Evolutionary conservation across 2,888 invertebrate species (phyloP).

Genomic region (Sepiola atlantica): DNA sequence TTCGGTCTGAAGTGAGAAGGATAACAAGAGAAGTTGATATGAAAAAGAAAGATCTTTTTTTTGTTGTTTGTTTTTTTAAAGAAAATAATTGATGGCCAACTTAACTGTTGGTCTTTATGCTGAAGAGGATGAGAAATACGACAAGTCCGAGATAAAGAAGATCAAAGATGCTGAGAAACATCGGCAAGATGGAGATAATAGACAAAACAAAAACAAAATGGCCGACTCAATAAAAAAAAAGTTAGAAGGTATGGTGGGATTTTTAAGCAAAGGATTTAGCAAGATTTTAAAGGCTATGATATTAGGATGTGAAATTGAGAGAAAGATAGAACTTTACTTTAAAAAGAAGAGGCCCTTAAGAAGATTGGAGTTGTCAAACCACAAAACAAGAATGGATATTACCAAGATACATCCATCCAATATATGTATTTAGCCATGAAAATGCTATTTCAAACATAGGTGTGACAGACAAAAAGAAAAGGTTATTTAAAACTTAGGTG

Average conservation of each 20-base stretch:
- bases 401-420: too few relatives aligned
- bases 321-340: not conserved
- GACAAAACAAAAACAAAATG: not conserved
- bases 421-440: too few relatives aligned
- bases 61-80: not conserved
- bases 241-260: not conserved
- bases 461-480: too few relatives aligned
- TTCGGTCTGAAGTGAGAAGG: not conserved
- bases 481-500: too few relatives aligned
- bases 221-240: not conserved
- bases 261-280: not conserved
- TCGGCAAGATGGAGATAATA: not conserved
- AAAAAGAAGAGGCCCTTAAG: not conserved
- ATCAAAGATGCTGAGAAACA: not conserved
- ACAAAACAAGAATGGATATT: too few relatives aligned
- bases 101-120: constrained; percentile 18
- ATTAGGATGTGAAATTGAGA: not conserved
- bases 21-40: not conserved
- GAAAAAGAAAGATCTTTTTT: not conserved
- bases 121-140: not conserved
- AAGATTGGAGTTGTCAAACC: not conserved
- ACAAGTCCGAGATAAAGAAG: not conserved
- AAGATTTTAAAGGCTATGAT: not conserved
- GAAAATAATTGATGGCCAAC: not conserved
- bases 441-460: too few relatives aligned